Percentiles rank a stretch among this genome's conserved stretches.
These are phyloP conservation scores for Pedionomus torquatus DNA, from an alignment of 2,113 vertebrate species.

Conservation along the genomic window DNA sequence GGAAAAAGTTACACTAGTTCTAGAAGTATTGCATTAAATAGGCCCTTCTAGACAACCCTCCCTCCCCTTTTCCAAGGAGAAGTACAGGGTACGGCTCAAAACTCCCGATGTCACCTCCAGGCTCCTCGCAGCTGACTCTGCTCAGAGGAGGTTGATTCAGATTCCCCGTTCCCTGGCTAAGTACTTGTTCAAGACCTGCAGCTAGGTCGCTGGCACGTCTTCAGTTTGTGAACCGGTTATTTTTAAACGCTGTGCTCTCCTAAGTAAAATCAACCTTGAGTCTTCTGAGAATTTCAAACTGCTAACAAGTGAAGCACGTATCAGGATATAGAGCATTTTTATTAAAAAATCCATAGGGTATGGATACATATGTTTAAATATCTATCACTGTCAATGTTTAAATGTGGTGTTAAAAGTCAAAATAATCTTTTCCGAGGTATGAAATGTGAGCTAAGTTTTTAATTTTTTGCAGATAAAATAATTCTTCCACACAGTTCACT, in stretches of 20 bases:
- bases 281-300: neutral
- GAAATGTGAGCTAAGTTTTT: neutral
- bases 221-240: neutral
- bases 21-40: conserved; percentile 10
- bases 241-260: neutral
- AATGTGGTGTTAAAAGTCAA: neutral
- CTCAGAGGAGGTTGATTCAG: neutral
- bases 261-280: neutral
- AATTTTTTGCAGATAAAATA: neutral
- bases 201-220: neutral
- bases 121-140: neutral
- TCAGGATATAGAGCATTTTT: neutral
- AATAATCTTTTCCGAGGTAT: neutral
- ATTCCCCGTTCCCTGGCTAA: neutral
- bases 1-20: neutral
- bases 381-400: neutral
- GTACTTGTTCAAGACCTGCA: neutral
- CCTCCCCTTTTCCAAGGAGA: conserved; percentile 54
- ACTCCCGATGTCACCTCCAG: conserved; percentile 35
- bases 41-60: conserved; percentile 41
- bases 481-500: neutral
- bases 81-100: conserved; percentile 53
- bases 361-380: neutral
- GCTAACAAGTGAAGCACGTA: neutral
- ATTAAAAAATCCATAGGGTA: neutral